These are phyloP conservation scores for Phrynosoma blainvillii DNA, from an alignment of 2,113 vertebrate species.

Conservation along the genomic window DNA sequence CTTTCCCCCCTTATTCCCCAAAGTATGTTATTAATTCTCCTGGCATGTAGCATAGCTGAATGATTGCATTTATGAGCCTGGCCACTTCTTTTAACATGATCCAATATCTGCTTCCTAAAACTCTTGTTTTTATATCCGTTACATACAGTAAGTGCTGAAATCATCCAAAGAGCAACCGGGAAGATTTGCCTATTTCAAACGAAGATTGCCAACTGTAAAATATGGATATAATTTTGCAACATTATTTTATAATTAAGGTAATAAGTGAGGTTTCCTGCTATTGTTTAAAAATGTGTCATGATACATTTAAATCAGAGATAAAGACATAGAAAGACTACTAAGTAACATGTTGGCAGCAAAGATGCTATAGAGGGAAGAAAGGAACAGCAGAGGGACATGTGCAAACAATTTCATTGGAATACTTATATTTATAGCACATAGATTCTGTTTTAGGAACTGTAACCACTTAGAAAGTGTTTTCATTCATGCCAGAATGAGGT, in stretches of 20 bases:
- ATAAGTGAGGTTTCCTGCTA: constrained; percentile 87
- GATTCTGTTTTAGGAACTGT: constrained; percentile 80
- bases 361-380: constrained; percentile 64
- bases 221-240: constrained; percentile 88
- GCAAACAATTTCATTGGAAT: constrained; percentile 82
- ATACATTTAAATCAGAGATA: constrained; percentile 83
- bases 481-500: constrained; percentile 81
- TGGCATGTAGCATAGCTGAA: constrained; percentile 77
- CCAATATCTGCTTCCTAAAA: constrained; percentile 84
- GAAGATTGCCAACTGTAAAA: constrained; percentile 75
- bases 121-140: constrained; percentile 83
- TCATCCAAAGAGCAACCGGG: constrained; percentile 76
- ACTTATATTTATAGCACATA: constrained; percentile 81
- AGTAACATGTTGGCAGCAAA: constrained; percentile 73
- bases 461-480: constrained; percentile 80
- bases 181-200: constrained; percentile 74
- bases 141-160: constrained; percentile 80
- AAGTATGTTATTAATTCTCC: constrained; percentile 78
- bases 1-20: constrained; percentile 69
- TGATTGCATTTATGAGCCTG: constrained; percentile 80
- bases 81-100: constrained; percentile 85
- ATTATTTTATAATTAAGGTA: constrained; percentile 86
- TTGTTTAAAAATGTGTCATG: constrained; percentile 85
- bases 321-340: constrained; percentile 70
- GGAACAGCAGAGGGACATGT: constrained; percentile 75